Percentiles rank a stretch among this genome's conserved stretches.
Conservation (phyloP, 2,113 vertebrate species). For the Megalops atlanticus region DNA sequence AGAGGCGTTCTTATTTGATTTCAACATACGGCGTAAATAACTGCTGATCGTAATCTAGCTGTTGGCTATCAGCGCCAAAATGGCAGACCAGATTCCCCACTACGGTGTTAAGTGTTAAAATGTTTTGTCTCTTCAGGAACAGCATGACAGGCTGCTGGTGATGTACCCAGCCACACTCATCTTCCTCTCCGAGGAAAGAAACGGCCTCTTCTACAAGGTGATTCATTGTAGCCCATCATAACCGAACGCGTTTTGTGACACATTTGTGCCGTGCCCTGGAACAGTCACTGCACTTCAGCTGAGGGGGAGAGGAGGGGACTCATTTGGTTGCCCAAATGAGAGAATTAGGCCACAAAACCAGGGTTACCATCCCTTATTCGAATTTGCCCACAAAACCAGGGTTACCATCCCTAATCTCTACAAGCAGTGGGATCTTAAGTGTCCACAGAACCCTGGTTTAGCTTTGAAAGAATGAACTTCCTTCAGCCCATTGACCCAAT, state of each 20-base stretch:
- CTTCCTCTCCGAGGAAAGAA: constrained; percentile 83
- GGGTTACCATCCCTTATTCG: too few species aligned
- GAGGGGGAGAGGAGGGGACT: background rate
- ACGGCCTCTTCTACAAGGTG: constrained; percentile 88
- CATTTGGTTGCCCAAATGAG: background rate
- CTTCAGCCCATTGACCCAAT: background rate
- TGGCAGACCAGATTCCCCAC: background rate
- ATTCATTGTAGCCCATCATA: background rate
- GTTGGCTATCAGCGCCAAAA: background rate
- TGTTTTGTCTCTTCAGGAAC: constrained; percentile 71
- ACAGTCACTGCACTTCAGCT: background rate
- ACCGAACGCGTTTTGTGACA: background rate
- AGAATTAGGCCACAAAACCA: too few species aligned
- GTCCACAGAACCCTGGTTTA: background rate
- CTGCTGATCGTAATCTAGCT: background rate
- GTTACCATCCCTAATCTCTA: too few species aligned
- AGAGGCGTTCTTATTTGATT: too few species aligned
- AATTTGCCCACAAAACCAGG: too few species aligned
- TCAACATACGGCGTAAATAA: background rate
- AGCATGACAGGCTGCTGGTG: constrained; percentile 83
- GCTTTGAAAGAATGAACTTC: background rate
- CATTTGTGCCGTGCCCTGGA: background rate
- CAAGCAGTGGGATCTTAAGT: background rate
- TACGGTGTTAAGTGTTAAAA: background rate
- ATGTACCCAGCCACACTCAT: constrained; percentile 87